phyloP scores from a whole-genome alignment of 1,140 invertebrate species.

The Gryllus bimaculatus region DNA sequence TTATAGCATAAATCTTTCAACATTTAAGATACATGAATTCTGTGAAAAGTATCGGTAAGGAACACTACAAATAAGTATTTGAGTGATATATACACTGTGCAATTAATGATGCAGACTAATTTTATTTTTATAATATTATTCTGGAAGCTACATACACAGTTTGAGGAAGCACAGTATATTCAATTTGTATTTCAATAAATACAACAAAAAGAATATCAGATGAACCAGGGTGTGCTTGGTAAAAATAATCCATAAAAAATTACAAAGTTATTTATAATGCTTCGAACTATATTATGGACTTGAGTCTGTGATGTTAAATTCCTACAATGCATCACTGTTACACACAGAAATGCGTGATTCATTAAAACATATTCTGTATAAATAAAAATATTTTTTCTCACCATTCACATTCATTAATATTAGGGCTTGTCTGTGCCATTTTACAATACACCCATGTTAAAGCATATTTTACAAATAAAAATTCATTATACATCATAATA shows the following conservation, averaged over 20 bases:
- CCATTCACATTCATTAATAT: conserved; percentile 6
- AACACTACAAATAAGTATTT: background rate
- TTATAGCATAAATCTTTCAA: background rate
- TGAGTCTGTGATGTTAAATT: background rate
- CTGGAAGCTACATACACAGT: conserved; percentile 3
- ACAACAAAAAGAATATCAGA: background rate
- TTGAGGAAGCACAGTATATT: background rate
- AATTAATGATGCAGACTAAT: background rate
- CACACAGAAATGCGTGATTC: background rate
- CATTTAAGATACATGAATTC: background rate
- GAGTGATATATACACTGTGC: background rate
- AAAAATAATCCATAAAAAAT: background rate
- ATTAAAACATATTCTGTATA: background rate
- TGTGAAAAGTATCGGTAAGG: background rate
- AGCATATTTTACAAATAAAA: conserved; percentile 13
- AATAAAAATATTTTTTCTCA: background rate
- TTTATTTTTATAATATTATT: background rate
- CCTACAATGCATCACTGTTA: background rate
- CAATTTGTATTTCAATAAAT: background rate
- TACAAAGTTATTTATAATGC: background rate
- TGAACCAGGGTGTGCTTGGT: background rate
- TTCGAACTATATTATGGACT: background rate
- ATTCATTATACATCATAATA: conserved; percentile 13
- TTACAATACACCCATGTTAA: conserved; percentile 11
- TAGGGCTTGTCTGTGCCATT: background rate